Conservation (phyloP, 2,113 vertebrate species). For the Leucoraja erinaceus region DNA sequence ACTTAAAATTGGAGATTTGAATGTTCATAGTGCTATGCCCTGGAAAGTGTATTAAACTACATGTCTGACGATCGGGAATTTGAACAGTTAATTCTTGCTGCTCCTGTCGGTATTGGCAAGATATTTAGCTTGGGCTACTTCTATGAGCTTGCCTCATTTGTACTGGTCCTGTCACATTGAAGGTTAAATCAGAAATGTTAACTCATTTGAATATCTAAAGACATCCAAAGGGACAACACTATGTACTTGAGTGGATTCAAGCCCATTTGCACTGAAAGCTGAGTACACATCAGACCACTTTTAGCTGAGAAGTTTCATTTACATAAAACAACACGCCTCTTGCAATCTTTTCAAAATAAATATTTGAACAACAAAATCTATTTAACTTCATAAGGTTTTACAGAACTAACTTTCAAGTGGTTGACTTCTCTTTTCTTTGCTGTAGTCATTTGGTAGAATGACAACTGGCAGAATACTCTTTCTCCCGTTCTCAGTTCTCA, state of each 20-base stretch:
- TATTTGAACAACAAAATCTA: background rate
- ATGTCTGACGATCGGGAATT: background rate
- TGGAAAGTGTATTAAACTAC: background rate
- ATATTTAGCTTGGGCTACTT: conserved; percentile 3
- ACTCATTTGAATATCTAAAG: conserved; percentile 24
- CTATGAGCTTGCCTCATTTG: conserved; percentile 13
- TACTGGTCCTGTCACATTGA: background rate
- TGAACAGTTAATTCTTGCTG: background rate
- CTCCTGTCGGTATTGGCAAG: background rate
- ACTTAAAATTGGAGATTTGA: no score
- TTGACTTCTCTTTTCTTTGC: background rate
- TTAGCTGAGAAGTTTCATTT: conserved; percentile 11
- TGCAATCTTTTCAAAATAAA: background rate
- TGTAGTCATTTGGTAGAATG: background rate
- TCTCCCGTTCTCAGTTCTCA: no score
- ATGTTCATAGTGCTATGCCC: background rate
- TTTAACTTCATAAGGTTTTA: conserved; percentile 1
- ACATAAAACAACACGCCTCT: background rate
- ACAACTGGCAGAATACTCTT: background rate
- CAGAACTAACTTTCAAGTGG: background rate
- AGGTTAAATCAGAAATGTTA: background rate
- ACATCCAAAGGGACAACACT: background rate
- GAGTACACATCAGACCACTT: conserved; percentile 2
- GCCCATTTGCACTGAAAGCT: background rate
- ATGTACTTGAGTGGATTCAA: background rate